Evolutionary conservation across 2,113 vertebrate species (phyloP), one percentile per base, ranked within the genome.

Genomic region (Vidua macroura): DNA sequence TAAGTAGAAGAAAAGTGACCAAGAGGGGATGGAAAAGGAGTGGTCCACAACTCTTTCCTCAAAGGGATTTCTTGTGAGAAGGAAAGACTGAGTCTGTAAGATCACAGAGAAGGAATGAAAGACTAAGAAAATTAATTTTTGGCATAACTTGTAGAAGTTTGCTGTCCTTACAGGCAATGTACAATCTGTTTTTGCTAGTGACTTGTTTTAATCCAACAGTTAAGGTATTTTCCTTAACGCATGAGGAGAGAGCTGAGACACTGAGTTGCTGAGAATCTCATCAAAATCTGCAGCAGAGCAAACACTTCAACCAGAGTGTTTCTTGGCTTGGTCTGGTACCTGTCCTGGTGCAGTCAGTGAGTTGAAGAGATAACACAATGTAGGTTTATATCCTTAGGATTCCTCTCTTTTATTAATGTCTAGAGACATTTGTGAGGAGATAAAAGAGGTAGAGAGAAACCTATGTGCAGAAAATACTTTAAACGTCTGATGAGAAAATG

Each of bases 1-100:
- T 63, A 55, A 95, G 33, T 83, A 39, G 70, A 72, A 78, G 55
- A 55, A 53, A 77, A 94, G 41, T 43, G 24, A 85, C 58, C 58
- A 68, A 59, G 15, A 44, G 21, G 22, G 22, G 13, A 51, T 81
- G 48, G 73, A 88, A 88, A 88, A 94, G 78, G 91, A 83, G 67
- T 80, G 75, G 69, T 88, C 44, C 30, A 33, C 62, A 85, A n/a
- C 23, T 44, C 53, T 77, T 86, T 90, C 22, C 79, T 94, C 75
- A 53, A 22, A 82, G 75, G 73, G 25, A 25, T 80, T 86, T 83
- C 60, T 64, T 77, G 59, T 46, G 67, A 94, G 39, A 59, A 85
- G 31, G 63, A 69, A 75, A n/a, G 16, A 59, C 10, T 63, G 63
- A 48, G 51, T 77, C 39, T 81, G 11, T 86, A 67, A 83, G 39